Evolutionary conservation across 2,797 vertebrate genomes (phyloP).

Genomic region (Lophius americanus): DNA sequence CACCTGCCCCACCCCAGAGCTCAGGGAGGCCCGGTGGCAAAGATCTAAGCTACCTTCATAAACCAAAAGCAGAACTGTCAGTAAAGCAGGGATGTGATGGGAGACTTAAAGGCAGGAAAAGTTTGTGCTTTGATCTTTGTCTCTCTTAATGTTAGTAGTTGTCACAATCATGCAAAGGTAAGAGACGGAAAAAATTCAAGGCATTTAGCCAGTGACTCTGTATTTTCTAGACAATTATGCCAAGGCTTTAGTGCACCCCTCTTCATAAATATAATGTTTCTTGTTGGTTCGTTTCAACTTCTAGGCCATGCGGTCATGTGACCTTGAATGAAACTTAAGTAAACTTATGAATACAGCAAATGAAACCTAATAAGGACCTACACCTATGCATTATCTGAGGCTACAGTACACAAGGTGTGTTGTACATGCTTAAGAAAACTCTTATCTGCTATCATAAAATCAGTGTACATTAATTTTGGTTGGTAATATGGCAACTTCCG

Average conservation of each 20-base stretch:
- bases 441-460: too few relatives aligned
- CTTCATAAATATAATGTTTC: not conserved
- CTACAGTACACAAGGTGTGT: too few relatives aligned
- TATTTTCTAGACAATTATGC: not conserved
- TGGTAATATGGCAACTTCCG: too few relatives aligned
- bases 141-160: conserved; percentile 4
- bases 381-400: too few relatives aligned
- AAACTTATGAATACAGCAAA: too few relatives aligned
- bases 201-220: not conserved
- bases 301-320: too few relatives aligned
- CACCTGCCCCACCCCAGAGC: conserved; percentile 23
- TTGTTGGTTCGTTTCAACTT: too few relatives aligned
- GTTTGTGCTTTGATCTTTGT: not conserved
- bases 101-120: not conserved
- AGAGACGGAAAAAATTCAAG: not conserved
- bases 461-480: too few relatives aligned
- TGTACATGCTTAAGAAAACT: too few relatives aligned
- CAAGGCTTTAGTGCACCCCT: not conserved
- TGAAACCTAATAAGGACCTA: too few relatives aligned
- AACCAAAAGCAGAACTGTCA: not conserved
- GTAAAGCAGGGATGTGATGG: not conserved
- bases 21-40: conserved; percentile 1
- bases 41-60: conserved; percentile 3
- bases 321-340: too few relatives aligned
- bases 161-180: not conserved